Evolutionary conservation across 2,113 vertebrate genomes (phyloP), one percentile per base, ranked within the genome.

Genomic region (Sapayoa aenigma): DNA sequence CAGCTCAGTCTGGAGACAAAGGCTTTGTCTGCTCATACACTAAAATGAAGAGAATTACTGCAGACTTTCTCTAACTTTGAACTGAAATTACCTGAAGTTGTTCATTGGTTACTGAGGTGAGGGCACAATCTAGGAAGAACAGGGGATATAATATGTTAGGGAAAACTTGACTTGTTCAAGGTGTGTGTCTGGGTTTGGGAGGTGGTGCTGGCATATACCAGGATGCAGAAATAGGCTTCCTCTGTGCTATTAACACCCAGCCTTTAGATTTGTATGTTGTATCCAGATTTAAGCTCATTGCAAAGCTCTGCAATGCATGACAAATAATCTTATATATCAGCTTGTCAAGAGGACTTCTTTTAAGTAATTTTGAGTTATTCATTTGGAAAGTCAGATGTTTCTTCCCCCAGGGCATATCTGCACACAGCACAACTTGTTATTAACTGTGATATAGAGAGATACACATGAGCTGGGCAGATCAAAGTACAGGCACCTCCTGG

Each of bases 321-420:
- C 52, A 76, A 88, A 74, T 47, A 65, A 71, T 87, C 93, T 89
- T 66, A n/a, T 23, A 42, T n/a, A 60, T 87, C 66, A 73, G 13
- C 58, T 85, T 91, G 89, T 87, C 25, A 35, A 68, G 49, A 73
- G 76, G 23, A 58, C 89, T 79, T 52, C 41, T 81, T 89, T 53
- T 68, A 84, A 84, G 69, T 46, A 84, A 52, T 49, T 92, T 89
- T 84, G 79, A 78, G 55, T 78, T 89, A 55, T 66, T 95, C n/a
- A 42, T 87, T 91, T 80, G 80, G 55, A 49, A 95, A 91, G 71
- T 44, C 81, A 87, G 80, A n/a, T 28, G 2, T 68, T 82, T 89
- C 71, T 89, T 91, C 33, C 73, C 58, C n/a, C 17, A 58, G 62
- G 62, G 66, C 65, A 19, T 49, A 65, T 75, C 80, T 72, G 73